phyloP scores from a whole-genome alignment of 1,140 invertebrate species.

The Parasteatoda tepidariorum region DNA sequence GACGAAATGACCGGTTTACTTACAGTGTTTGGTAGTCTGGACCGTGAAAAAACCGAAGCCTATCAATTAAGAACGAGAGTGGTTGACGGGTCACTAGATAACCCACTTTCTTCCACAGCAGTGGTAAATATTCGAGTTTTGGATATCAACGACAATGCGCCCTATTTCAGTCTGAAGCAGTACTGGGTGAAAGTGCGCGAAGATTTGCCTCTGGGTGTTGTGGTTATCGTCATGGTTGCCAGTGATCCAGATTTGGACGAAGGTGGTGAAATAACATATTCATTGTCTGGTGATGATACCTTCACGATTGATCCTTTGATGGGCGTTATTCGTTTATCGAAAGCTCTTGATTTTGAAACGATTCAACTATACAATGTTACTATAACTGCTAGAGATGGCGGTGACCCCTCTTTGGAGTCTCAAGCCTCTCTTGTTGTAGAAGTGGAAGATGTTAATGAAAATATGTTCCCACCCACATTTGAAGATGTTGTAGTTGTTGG shows the following conservation, averaged over 20 bases:
- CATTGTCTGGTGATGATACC: slow-evolving; percentile 73
- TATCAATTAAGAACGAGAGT: slow-evolving; percentile 88
- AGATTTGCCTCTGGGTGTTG: slow-evolving; percentile 87
- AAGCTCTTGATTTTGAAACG: slow-evolving; percentile 71
- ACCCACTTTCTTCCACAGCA: slow-evolving; percentile 79
- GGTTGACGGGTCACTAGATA: slow-evolving; percentile 74
- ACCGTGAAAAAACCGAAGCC: slow-evolving; percentile 83
- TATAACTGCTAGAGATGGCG: slow-evolving; percentile 61
- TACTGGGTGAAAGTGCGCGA: slow-evolving; percentile 88
- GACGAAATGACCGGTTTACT: slow-evolving; percentile 83
- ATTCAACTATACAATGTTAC: slow-evolving; percentile 64
- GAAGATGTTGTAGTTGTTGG: slow-evolving; percentile 79
- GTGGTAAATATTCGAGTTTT: slow-evolving; percentile 81
- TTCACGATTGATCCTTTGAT: slow-evolving; percentile 61
- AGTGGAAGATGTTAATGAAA: slow-evolving; percentile 64
- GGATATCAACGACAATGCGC: slow-evolving; percentile 93
- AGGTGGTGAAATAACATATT: slow-evolving; percentile 81
- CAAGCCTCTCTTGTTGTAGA: slow-evolving; percentile 61
- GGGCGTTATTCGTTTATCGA: slow-evolving; percentile 56
- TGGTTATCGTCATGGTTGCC: slow-evolving; percentile 86
- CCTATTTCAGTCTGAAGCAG: slow-evolving; percentile 74
- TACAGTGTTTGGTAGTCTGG: slow-evolving; percentile 79
- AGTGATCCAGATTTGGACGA: slow-evolving; percentile 86
- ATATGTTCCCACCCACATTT: slow-evolving; percentile 82
- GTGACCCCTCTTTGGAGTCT: slow-evolving; percentile 56